A percentile compares a stretch with the other conserved stretches of the same genome.
phyloP scores from a whole-genome alignment of 2,797 vertebrate genomes.

The Corythornis leucogaster region DNA sequence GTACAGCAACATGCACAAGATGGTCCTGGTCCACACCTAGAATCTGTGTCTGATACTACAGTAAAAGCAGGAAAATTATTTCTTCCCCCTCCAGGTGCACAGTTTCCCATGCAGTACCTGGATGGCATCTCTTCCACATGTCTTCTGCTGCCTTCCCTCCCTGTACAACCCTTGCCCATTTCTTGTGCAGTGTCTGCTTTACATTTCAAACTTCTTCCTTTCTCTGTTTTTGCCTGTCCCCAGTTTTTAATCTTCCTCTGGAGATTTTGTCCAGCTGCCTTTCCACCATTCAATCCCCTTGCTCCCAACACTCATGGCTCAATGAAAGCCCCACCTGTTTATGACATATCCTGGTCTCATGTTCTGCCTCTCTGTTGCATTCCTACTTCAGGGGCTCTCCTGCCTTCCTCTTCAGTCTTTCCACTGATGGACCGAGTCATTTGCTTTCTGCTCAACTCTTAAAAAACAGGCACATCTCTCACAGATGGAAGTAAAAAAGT shows the following conservation, averaged over 20 bases:
- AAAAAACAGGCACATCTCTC: background rate
- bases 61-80: background rate
- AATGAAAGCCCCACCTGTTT: background rate
- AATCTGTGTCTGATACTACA: background rate
- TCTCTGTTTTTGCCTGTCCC: background rate
- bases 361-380: background rate
- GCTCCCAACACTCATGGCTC: background rate
- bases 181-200: rapidly evolving
- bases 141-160: background rate
- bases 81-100: background rate
- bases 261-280: background rate
- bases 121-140: background rate
- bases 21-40: rapidly evolving
- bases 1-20: background rate
- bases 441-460: background rate
- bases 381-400: background rate
- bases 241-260: background rate
- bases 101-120: background rate
- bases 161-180: background rate
- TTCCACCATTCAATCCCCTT: background rate
- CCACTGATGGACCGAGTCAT: rapidly evolving
- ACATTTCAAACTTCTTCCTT: background rate
- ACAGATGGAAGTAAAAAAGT: constrained; percentile 20
- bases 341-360: background rate
- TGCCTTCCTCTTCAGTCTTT: background rate